These are phyloP conservation scores for Pteria penguin DNA, from an alignment of 2,888 invertebrate species.

Conservation along the genomic window DNA sequence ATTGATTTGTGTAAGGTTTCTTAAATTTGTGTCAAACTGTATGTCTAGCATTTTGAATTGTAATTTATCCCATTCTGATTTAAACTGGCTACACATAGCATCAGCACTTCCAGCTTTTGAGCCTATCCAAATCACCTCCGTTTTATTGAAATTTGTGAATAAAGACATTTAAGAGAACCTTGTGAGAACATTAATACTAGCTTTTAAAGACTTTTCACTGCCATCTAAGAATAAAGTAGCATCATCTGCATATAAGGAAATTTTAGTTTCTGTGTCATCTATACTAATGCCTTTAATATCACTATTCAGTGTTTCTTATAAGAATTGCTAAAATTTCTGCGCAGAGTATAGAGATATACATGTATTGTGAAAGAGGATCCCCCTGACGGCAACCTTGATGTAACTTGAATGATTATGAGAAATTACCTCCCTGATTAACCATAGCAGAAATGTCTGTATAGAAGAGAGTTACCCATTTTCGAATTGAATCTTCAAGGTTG, in stretches of 20 bases:
- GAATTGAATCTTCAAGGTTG: not conserved
- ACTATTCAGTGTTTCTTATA: not conserved
- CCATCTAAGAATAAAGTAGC: not conserved
- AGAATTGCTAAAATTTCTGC: not conserved
- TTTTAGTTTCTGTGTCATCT: not conserved
- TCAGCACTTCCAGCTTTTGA: too few species aligned
- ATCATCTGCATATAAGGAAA: not conserved
- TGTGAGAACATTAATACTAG: too few species aligned
- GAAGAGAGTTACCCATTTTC: not conserved
- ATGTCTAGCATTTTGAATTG: too few species aligned
- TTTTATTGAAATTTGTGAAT: too few species aligned
- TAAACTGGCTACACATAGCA: too few species aligned
- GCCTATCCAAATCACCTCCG: too few species aligned
- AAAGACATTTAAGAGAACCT: too few species aligned
- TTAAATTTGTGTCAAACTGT: too few species aligned
- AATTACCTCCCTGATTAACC: not conserved
- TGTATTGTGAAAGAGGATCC: not conserved
- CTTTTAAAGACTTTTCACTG: not conserved
- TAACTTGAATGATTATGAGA: not conserved
- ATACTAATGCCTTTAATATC: not conserved
- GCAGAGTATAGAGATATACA: not conserved
- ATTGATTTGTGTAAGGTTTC: too few species aligned
- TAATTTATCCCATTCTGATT: too few species aligned
- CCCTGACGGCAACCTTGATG: not conserved
- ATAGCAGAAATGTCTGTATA: not conserved